Base-by-base conservation (phyloP, 1,140 invertebrate species). In the Physella acuta region DNA sequence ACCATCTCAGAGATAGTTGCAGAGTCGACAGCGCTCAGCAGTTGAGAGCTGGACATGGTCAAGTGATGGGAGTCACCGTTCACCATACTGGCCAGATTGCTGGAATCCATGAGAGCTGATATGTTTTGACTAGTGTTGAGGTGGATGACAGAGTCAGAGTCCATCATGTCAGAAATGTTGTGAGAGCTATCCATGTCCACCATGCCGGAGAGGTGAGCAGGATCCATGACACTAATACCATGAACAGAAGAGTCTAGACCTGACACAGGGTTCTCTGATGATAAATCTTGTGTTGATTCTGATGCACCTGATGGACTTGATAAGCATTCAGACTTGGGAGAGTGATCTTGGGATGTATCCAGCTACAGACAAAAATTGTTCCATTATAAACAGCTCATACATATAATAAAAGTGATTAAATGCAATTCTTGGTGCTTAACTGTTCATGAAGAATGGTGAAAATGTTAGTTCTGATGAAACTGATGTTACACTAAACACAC, bases 401-500 rank as follows among this genome's bases (percentile, higher is more conserved):
- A 56, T 56, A 8, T 26, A 20, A 8, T 8, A 56, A 26, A 56
- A 16, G 5, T 56, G 16, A 56, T 26, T 56, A 26, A 16, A 8
- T 20, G 8, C 8, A 11, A 16, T 26, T 20, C 8, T 26, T 56
- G 26, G 26, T 56, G 11, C 11, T 26, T 16, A 16, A 16, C 26
- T 56, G 53, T 8, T 20, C 5, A 16, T 8, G 8, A 56, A 16
- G 5, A 16, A 56, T 56, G 39, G 8, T 56, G 26, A 16, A 20
- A 56, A n/a, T n/a, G n/a, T n/a, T 28, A 8, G 8, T 16, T 56
- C 8, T 56, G 8, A 56, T 56, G 26, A 24, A 28, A 11, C 8
- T 56, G 26, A 8, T 11, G 8, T 8, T 20, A 56, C 8, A 56
- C 26, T 56, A 24, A 8, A 56, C 5, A 56, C 26, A 83, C 81